Evolutionary conservation across 2,888 invertebrate genomes (phyloP).

Genomic region (Altica lythri): DNA sequence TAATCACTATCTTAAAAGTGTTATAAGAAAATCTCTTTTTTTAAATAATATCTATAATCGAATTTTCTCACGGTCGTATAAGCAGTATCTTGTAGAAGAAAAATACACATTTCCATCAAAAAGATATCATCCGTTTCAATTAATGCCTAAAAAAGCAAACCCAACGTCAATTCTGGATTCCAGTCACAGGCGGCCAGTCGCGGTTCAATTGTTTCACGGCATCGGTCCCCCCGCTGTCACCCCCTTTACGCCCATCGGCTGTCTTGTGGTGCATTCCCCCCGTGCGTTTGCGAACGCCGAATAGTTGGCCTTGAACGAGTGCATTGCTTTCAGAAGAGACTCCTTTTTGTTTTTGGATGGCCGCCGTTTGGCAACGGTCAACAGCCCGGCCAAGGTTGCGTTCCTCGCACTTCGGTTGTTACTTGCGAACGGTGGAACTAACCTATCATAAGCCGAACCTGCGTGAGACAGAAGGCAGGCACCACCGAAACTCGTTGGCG

Average conservation of each 20-base stretch:
- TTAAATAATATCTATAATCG: constrained; percentile 24
- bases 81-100: constrained; percentile 13
- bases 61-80: constrained; percentile 40
- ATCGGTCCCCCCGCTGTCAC: constrained; percentile 34
- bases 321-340: constrained; percentile 55
- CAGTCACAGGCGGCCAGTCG: constrained; percentile 57
- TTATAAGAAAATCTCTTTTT: too few species aligned
- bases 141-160: constrained; percentile 56
- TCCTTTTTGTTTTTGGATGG: constrained; percentile 58
- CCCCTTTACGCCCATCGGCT: constrained; percentile 13
- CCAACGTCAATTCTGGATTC: constrained; percentile 57
- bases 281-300: constrained; percentile 51
- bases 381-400: constrained; percentile 58
- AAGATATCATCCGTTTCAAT: constrained; percentile 55
- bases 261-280: constrained; percentile 41
- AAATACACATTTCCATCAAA: constrained; percentile 51
- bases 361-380: constrained; percentile 58
- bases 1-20: too few species aligned
- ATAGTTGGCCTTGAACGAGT: constrained; percentile 59
- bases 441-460: constrained; percentile 57
- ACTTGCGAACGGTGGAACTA: constrained; percentile 43
- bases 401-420: constrained; percentile 26
- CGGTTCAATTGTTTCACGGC: constrained; percentile 59
- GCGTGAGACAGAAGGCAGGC: constrained; percentile 30
- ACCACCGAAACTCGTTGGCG: constrained; percentile 44